These are phyloP conservation scores for Chelonoidis abingdonii DNA, from an alignment of 2,113 vertebrate species.

Conservation along the genomic window DNA sequence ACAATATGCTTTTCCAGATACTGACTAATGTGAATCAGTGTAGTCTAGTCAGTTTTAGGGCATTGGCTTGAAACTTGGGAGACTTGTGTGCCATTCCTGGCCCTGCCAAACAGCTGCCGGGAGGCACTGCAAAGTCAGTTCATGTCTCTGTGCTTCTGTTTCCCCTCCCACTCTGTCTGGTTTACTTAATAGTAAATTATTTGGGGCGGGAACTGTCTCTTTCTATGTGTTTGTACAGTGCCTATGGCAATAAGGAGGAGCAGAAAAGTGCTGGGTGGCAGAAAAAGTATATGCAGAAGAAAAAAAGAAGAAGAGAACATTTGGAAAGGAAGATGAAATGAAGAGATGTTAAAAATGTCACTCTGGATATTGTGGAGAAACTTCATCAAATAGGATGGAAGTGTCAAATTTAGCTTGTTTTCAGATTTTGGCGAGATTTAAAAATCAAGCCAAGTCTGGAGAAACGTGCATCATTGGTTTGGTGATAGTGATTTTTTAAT, in stretches of 20 bases:
- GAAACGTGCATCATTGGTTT: neutral
- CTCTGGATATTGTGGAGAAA: neutral
- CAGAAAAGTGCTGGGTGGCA: neutral
- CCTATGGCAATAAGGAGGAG: accelerated
- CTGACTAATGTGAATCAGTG: no score
- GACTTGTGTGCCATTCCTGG: neutral
- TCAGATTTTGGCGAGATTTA: neutral
- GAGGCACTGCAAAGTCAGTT: neutral
- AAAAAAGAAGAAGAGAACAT: accelerated
- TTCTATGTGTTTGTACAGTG: no score
- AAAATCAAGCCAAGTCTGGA: neutral
- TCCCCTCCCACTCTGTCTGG: neutral
- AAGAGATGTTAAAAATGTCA: neutral
- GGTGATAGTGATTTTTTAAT: neutral
- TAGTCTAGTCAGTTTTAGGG: no score
- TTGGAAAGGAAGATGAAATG: neutral
- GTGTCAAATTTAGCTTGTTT: neutral
- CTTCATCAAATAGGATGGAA: neutral
- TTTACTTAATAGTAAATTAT: no score
- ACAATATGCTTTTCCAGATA: no score
- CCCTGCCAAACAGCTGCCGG: neutral
- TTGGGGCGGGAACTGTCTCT: no score
- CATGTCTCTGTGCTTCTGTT: neutral
- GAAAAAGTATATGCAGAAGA: neutral
- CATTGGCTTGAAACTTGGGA: no score